phyloP scores from a whole-genome alignment of 2,888 invertebrate genomes.

The Hydrotaea cyrtoneurina region DNA sequence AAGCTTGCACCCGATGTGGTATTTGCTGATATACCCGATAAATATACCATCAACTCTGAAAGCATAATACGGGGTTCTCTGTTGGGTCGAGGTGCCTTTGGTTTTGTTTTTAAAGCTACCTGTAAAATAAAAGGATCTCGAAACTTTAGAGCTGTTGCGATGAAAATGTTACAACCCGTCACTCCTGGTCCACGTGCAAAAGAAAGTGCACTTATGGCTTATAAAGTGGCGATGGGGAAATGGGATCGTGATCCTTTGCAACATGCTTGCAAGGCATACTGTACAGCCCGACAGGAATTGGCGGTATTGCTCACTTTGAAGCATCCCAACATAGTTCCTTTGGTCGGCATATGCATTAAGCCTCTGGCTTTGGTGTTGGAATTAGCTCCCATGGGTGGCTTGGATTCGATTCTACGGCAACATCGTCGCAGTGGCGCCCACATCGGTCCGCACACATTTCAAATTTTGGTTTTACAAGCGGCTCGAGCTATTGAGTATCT shows the following conservation, averaged over 20 bases:
- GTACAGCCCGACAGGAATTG: constrained; percentile 96
- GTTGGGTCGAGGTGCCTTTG: constrained; percentile 98
- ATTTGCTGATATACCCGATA: constrained; percentile 93
- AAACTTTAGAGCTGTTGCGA: constrained; percentile 88
- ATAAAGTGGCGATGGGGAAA: constrained; percentile 88
- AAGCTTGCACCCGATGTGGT: constrained; percentile 97
- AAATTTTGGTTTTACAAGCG: constrained; percentile 93
- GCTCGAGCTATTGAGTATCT: constrained; percentile 97
- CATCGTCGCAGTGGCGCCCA: constrained; percentile 92
- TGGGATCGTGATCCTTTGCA: constrained; percentile 97
- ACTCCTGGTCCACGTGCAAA: constrained; percentile 85
- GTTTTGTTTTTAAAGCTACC: constrained; percentile 94
- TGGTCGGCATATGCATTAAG: constrained; percentile 93
- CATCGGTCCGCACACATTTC: constrained; percentile 89
- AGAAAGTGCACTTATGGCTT: constrained; percentile 80
- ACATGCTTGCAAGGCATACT: constrained; percentile 97
- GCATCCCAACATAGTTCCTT: constrained; percentile 95
- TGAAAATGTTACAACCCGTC: constrained; percentile 97
- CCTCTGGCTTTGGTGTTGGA: constrained; percentile 94
- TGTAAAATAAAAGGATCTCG: constrained; percentile 84
- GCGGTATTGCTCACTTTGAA: constrained; percentile 91
- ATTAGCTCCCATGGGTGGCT: constrained; percentile 93
- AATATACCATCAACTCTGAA: constrained; percentile 90
- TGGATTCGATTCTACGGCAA: constrained; percentile 91
- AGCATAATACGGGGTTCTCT: constrained; percentile 88